Evolutionary conservation across 2,888 invertebrate genomes (phyloP).

Genomic region (Ophion ventricosus): DNA sequence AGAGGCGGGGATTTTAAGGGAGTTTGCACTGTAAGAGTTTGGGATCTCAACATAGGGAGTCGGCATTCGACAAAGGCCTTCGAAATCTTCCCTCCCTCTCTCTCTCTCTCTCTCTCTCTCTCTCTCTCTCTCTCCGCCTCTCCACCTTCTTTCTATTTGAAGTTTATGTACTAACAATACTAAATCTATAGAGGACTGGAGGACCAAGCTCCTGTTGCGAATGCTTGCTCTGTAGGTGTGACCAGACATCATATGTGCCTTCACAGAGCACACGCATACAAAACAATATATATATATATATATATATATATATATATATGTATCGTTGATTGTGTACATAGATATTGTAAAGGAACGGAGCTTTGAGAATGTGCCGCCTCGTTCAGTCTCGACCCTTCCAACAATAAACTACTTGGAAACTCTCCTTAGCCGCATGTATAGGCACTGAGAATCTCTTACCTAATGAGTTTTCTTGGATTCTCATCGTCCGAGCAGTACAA

Average conservation of each 20-base stretch:
- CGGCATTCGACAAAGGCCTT: conserved; percentile 39
- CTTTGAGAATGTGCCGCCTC: conserved; percentile 47
- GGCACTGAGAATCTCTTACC: conserved; percentile 35
- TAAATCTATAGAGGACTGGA: conserved; percentile 16
- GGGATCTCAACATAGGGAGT: conserved; percentile 13
- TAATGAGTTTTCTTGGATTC: conserved; percentile 48
- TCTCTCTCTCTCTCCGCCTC: conserved; percentile 8
- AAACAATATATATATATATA: conserved; percentile 3
- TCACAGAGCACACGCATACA: background rate
- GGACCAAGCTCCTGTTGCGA: conserved; percentile 40
- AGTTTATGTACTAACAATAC: conserved; percentile 38
- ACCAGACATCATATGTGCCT: conserved; percentile 24
- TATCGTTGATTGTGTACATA: no score
- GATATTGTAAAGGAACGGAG: conserved; percentile 21
- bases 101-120: conserved; percentile 13
- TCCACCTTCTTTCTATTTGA: conserved; percentile 20
- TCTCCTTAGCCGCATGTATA: conserved; percentile 37
- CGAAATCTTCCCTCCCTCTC: background rate
- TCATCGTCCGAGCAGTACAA: conserved; percentile 23
- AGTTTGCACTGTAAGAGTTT: conserved; percentile 25
- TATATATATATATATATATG: no score
- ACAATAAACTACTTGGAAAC: conserved; percentile 54
- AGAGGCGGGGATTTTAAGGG: conserved; percentile 7
- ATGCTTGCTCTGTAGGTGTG: conserved; percentile 18
- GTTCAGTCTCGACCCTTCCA: conserved; percentile 45